These are phyloP conservation scores for Acanthosepion pharaonis DNA, from an alignment of 2,888 invertebrate species.

Conservation along the genomic window DNA sequence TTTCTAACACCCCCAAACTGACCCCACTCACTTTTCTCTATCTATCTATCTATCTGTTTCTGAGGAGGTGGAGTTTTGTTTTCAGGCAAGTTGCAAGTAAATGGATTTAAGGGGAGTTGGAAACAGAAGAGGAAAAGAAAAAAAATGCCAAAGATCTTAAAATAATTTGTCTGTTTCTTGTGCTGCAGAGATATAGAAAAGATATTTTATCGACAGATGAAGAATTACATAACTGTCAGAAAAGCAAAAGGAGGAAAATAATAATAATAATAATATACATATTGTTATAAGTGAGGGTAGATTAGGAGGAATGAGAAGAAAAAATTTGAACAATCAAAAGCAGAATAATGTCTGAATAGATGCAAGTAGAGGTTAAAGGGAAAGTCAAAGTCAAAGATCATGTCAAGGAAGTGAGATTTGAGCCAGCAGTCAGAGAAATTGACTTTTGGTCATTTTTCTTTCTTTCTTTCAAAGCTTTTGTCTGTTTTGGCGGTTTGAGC, in stretches of 20 bases:
- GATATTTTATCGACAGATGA: background rate
- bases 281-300: background rate
- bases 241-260: background rate
- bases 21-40: no score
- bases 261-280: background rate
- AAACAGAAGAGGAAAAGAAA: background rate
- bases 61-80: no score
- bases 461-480: conserved; percentile 5
- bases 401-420: background rate
- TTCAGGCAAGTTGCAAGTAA: background rate
- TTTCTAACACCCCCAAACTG: no score
- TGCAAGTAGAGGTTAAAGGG: background rate
- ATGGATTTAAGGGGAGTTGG: background rate
- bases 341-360: no score
- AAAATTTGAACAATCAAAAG: background rate
- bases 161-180: background rate
- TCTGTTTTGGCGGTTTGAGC: background rate
- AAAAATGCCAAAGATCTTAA: background rate
- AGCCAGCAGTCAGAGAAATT: background rate
- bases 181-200: background rate
- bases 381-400: background rate
- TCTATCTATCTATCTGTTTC: no score
- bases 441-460: background rate
- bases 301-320: background rate
- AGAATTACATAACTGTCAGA: background rate